Evolutionary conservation across 2,113 vertebrate genomes (phyloP), one percentile per base, ranked within the genome.

Genomic region (Arothron firmamentum): DNA sequence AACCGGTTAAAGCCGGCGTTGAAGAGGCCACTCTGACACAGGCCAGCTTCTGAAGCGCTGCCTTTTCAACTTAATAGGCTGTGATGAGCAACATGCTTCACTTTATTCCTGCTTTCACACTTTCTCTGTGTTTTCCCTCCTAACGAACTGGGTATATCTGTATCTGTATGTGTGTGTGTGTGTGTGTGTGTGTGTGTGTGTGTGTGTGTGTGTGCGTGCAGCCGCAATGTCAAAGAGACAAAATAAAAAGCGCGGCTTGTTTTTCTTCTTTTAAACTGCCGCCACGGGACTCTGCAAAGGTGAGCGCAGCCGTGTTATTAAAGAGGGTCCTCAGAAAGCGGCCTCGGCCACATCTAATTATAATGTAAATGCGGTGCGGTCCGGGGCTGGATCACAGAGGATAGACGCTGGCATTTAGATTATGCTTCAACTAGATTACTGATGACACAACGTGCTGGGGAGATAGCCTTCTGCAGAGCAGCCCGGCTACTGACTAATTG

Each of bases 331-430:
- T 80, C 78, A 84, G 80, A 64, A 87, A 84, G 76, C 57, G 34
- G 70, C 77, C 74, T 54, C 34, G 77, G 77, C 83, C 82, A 80
- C 76, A 81, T 83, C 80, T 83, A 88, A 89, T 88, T 86, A 87
- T 79, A 87, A 88, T 88, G 88, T 85, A 89, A 89, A 90, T 88
- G 82, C 70, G 75, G 74, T 78, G 78, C 73, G 70, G 76, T 79
- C 70, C 61, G 61, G 63, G 66, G 76, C 80, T 79, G 82, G 85
- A 85, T 87, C 83, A 84, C 86, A 77, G 73, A 83, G 79, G 86
- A 88, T 82, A 82, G 84, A 83, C 88, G 86, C 85, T 87, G 82
- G 88, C 88, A 90, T 90, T 90, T 88, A 88, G 85, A 90, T 85
- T 85, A 85, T 85, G 77, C 81, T 77, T 74, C 84, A 74, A 82